Base-by-base conservation (phyloP, 2,888 invertebrate species). In the Apamea epomidion region DNA sequence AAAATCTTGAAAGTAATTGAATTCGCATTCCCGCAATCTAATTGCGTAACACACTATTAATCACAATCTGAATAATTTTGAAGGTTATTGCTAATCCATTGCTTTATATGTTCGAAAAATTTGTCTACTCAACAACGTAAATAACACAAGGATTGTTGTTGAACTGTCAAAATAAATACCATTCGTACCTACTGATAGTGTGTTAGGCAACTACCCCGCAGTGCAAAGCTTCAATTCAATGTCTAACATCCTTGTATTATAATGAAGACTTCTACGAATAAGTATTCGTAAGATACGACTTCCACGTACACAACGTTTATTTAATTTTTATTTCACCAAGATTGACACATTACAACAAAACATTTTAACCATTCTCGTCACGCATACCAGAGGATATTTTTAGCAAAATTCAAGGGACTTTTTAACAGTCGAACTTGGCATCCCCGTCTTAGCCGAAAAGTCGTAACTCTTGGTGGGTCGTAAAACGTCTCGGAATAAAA, bases 401-500 rank as follows among this genome's bases (percentile, higher is more conserved):
- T 82, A 74, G 73, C 51, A 21, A 87, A 76, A 87, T 86, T 79
- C 82, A 76, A 81, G 84, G 90, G 89, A 87, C 69, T 83, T 80
- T 89, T 89, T 81, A 83, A 89, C 82, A 71, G 78, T n/a, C 60
- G 42, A 82, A 83, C 58, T 84, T 83, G 83, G 87, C 82, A 83
- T 58, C 84, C 79, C 81, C 78, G 70, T 69, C 64, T 81, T 74
- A 82, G 77, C 72, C 78, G 76, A 83, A 75, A 78, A 78, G 81
- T 83, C 90, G 91, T 90, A 90, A 90, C 83, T 90, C 82, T 82
- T 81, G 86, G 77, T 83, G 65, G 74, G 42, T 89, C 87, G 90
- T 89, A 90, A 90, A 90, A 83, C 77, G 81, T 80, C 90, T 82
- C 69, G 81, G 79, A 90, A 90, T 90, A 88, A 91, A 89, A 86